Conservation (phyloP, 2,113 vertebrate genomes). For the Gulo gulo region DNA sequence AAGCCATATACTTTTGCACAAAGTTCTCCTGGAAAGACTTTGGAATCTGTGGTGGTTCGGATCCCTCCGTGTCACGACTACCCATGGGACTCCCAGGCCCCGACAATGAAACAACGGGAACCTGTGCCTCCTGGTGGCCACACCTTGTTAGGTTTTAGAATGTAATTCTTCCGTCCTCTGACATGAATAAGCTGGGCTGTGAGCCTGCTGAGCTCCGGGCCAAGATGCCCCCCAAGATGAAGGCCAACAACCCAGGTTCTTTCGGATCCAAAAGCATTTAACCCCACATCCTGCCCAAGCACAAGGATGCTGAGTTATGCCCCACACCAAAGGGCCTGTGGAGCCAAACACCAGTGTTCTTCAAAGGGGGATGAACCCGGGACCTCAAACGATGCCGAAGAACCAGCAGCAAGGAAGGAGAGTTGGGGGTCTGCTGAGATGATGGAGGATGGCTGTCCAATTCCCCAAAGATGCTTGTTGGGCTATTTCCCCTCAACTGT, state of each 20-base stretch:
- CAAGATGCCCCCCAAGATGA: neutral
- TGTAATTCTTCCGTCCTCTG: neutral
- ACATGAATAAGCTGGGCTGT: neutral
- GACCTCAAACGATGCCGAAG: neutral
- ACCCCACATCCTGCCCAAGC: neutral
- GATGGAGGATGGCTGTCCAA: neutral
- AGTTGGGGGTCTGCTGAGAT: fast-evolving
- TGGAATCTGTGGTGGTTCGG: neutral
- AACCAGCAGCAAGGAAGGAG: neutral
- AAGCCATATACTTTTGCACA: neutral
- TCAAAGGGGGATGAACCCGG: neutral
- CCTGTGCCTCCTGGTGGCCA: neutral
- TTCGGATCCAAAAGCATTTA: neutral
- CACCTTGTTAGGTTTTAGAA: neutral
- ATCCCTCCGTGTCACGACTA: neutral
- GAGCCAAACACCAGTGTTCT: neutral
- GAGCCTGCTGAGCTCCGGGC: neutral
- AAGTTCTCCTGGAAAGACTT: neutral
- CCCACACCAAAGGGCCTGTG: neutral
- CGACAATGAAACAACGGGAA: neutral
- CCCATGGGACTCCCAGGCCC: neutral
- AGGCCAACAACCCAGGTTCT: neutral
- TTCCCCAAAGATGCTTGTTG: neutral
- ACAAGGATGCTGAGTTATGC: neutral
- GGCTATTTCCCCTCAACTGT: neutral